These are phyloP conservation scores for Drosophila merina DNA, from an alignment of 2,888 invertebrate genomes.

Conservation along the genomic window DNA sequence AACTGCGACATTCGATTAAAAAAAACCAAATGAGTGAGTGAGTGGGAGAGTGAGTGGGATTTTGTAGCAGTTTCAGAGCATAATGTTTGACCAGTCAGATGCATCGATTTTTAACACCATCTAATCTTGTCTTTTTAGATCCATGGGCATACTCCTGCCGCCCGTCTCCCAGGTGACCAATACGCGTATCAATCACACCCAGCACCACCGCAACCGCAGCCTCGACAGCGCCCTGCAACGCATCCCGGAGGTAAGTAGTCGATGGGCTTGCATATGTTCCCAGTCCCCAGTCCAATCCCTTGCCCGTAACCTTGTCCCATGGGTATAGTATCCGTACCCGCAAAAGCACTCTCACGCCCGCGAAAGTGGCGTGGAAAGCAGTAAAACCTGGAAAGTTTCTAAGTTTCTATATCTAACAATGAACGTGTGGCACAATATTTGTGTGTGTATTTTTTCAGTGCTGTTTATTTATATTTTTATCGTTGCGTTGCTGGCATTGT, in stretches of 20 bases:
- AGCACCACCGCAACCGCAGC: conserved; percentile 94
- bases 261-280: conserved; percentile 1
- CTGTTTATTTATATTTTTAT: conserved; percentile 65
- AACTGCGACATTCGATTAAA: conserved; percentile 30
- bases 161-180: conserved; percentile 84
- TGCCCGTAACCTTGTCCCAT: background rate
- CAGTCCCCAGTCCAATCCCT: conserved; percentile 3
- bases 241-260: conserved; percentile 89
- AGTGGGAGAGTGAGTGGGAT: background rate
- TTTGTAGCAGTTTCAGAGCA: too few species aligned
- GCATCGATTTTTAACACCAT: conserved; percentile 57
- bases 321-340: background rate
- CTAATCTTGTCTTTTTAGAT: conserved; percentile 72
- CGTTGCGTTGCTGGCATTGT: conserved; percentile 52
- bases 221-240: conserved; percentile 94
- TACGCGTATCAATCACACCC: conserved; percentile 85
- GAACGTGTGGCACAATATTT: background rate
- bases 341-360: conserved; percentile 3
- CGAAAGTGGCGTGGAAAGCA: conserved; percentile 1
- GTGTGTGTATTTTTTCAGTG: conserved; percentile 5
- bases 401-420: conserved; percentile 22
- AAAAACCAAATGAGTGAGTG: conserved; percentile 12
- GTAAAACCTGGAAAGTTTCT: conserved; percentile 50
- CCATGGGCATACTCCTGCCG: conserved; percentile 84
- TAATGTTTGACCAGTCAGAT: conserved; percentile 28